Evolutionary conservation across 2,113 vertebrate genomes (phyloP).

Genomic region (Labrus mixtus): DNA sequence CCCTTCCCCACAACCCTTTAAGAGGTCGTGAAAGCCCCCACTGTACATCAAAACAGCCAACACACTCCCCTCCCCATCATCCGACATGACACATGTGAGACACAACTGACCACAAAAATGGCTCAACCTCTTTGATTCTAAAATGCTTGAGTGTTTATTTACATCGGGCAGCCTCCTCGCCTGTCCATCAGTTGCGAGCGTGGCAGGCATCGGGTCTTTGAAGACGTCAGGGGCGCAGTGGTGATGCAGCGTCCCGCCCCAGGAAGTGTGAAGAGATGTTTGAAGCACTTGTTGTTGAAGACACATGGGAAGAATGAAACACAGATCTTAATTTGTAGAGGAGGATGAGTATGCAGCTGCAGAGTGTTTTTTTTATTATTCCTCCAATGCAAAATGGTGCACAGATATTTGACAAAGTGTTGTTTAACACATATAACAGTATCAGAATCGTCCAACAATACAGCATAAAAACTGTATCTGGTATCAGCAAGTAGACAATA

Average conservation of each 20-base stretch:
- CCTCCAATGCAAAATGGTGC: conserved; percentile 2
- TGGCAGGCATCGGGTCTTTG: conserved; percentile 54
- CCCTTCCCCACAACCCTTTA: conserved; percentile 65
- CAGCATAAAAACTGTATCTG: too few species aligned
- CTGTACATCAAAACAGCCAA: conserved; percentile 79
- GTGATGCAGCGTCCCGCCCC: conserved; percentile 49
- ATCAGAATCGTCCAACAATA: too few species aligned
- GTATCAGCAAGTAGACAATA: too few species aligned
- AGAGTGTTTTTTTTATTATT: conserved; percentile 14
- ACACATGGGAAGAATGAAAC: conserved; percentile 66
- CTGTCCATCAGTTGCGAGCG: conserved; percentile 66
- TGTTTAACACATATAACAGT: too few species aligned
- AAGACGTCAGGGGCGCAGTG: conserved; percentile 48
- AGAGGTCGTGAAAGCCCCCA: conserved; percentile 77
- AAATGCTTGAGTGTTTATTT: conserved; percentile 76
- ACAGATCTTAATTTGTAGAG: conserved; percentile 37
- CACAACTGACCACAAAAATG: conserved; percentile 82
- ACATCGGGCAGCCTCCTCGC: conserved; percentile 57
- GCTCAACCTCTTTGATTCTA: conserved; percentile 70
- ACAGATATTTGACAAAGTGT: conserved; percentile 26
- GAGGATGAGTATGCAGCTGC: conserved; percentile 40
- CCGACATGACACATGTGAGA: conserved; percentile 78
- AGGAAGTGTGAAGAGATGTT: conserved; percentile 48
- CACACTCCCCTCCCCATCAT: conserved; percentile 66
- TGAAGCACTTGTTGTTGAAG: conserved; percentile 66